Evolutionary conservation across 2,888 invertebrate species (phyloP).

Genomic region (Pseudanteris insignis): DNA sequence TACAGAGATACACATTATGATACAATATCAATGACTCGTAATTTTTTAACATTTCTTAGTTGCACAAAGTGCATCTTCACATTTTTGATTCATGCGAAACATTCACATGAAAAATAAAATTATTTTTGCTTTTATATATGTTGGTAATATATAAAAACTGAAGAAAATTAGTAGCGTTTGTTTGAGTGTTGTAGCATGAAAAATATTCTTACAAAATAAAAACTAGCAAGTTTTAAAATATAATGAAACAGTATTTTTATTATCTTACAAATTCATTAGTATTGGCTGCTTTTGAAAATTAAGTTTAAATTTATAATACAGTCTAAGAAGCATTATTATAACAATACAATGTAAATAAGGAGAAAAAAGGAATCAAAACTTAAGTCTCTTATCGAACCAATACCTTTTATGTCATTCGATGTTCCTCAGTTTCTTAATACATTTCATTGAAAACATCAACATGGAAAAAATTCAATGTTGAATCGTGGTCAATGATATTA

Average conservation of each 20-base stretch:
- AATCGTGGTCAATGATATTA: conserved; percentile 9
- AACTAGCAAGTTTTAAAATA: too few relatives aligned
- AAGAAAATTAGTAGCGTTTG: conserved; percentile 35
- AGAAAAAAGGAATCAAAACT: conserved; percentile 15
- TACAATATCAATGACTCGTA: conserved; percentile 42
- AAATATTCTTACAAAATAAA: too few relatives aligned
- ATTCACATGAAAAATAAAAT: conserved; percentile 28
- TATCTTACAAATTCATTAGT: conserved; percentile 27
- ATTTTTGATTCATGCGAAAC: conserved; percentile 22
- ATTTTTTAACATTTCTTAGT: conserved; percentile 31
- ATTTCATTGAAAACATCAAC: conserved; percentile 12
- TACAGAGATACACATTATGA: conserved; percentile 43
- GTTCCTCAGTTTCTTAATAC: too few relatives aligned
- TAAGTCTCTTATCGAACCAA: conserved; percentile 29
- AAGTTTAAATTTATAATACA: conserved; percentile 17
- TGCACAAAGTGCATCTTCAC: conserved; percentile 24
- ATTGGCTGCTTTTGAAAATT: conserved; percentile 30
- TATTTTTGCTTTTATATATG: conserved; percentile 19
- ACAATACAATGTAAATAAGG: conserved; percentile 4
- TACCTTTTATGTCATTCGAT: conserved; percentile 23
- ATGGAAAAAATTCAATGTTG: conserved; percentile 2
- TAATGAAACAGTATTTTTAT: too few relatives aligned
- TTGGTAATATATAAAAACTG: conserved; percentile 36
- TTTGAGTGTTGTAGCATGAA: conserved; percentile 40
- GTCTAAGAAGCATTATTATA: conserved; percentile 12